Conservation (phyloP, 1,140 invertebrate genomes). For the Sarcophaga peregrina region DNA sequence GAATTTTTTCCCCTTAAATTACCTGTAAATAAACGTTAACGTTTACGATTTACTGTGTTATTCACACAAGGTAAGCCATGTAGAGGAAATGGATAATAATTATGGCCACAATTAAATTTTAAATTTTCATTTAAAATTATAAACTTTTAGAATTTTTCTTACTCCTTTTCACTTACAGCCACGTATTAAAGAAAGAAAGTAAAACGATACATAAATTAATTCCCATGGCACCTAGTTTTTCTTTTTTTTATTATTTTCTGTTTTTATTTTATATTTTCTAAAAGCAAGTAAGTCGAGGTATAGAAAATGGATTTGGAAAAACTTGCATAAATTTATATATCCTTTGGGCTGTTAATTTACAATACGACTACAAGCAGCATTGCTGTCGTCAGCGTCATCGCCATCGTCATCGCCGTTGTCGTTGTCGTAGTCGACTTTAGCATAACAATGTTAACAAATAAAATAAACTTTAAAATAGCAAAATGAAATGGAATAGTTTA, state of each 20-base stretch:
- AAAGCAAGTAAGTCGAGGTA: neutral
- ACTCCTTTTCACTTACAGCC: too few species aligned
- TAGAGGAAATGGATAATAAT: conserved; percentile 2
- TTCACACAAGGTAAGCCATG: neutral
- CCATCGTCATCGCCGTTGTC: too few species aligned
- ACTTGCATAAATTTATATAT: neutral
- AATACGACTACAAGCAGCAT: neutral
- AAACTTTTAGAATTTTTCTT: too few species aligned
- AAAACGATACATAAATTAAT: conserved; percentile 6
- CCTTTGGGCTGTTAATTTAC: conserved; percentile 12
- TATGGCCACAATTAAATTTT: neutral
- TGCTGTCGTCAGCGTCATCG: too few species aligned
- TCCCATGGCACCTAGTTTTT: neutral
- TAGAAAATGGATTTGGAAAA: conserved; percentile 22
- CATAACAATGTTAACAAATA: conserved; percentile 18
- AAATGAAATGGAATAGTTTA: neutral
- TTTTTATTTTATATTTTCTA: too few species aligned
- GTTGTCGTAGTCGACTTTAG: neutral
- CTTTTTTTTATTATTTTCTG: too few species aligned
- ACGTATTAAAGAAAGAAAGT: too few species aligned
- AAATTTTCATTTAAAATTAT: conserved; percentile 4
- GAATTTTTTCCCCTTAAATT: too few species aligned
- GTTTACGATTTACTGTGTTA: too few species aligned
- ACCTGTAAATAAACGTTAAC: too few species aligned
- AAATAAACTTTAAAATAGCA: neutral